A percentile compares a stretch with the other conserved stretches of the same genome.
phyloP scores from a whole-genome alignment of 2,797 vertebrate genomes.

The Sebastes cheni region DNA sequence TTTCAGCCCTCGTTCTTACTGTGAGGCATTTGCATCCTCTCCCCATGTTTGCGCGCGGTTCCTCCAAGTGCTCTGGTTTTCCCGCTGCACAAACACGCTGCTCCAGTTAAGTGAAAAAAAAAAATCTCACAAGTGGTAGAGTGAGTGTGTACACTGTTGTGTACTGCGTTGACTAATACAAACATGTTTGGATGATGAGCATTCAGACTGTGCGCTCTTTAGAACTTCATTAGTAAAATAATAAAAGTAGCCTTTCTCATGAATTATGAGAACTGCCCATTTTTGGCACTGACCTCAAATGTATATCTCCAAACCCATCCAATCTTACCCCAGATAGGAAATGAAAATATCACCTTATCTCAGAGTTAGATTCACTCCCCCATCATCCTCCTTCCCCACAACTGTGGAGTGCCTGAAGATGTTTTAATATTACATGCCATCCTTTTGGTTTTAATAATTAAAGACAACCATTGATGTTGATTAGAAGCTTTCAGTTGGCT shows the following conservation, averaged over 20 bases:
- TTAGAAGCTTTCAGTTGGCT: conserved; percentile 73
- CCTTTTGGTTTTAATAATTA: conserved; percentile 83
- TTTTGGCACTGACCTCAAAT: conserved; percentile 39
- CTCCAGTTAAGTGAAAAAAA: neutral
- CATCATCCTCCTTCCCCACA: conserved; percentile 50
- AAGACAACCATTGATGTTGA: conserved; percentile 78
- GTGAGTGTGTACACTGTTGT: neutral
- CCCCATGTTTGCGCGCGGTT: neutral
- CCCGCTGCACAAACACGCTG: conserved; percentile 8
- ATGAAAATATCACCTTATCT: conserved; percentile 68
- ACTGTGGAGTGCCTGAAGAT: conserved; percentile 73
- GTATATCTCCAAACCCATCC: conserved; percentile 32
- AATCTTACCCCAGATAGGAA: conserved; percentile 53
- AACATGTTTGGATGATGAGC: neutral
- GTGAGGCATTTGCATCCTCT: conserved; percentile 41
- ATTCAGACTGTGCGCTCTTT: conserved; percentile 5
- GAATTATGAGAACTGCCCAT: conserved; percentile 35
- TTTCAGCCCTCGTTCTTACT: conserved; percentile 25
- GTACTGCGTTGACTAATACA: neutral
- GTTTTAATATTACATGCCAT: conserved; percentile 84
- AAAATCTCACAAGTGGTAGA: conserved; percentile 1
- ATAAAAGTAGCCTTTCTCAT: conserved; percentile 28
- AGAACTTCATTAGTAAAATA: conserved; percentile 6
- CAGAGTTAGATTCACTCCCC: conserved; percentile 42
- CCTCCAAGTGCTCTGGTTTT: conserved; percentile 26